Evolutionary conservation across 2,797 vertebrate species (phyloP).

Genomic region (Sandelia bainsii): DNA sequence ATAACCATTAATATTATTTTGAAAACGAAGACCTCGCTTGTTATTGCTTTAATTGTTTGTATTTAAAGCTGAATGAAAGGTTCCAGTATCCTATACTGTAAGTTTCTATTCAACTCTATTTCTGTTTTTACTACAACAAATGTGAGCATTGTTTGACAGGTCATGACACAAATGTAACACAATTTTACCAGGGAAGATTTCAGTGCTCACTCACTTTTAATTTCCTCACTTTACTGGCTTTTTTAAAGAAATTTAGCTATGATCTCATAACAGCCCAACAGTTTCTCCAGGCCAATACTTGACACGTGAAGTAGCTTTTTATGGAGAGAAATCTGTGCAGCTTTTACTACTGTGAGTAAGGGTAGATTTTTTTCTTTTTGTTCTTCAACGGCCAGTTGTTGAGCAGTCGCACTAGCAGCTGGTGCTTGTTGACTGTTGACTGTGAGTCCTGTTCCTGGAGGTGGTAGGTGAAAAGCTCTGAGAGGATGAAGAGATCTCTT

Average conservation of each 20-base stretch:
- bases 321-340: conserved; percentile 47
- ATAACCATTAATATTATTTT: conserved; percentile 18
- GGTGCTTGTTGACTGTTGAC: conserved; percentile 64
- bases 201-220: too few relatives aligned
- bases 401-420: conserved; percentile 64
- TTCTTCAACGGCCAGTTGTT: conserved; percentile 58
- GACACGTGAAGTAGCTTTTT: conserved; percentile 47
- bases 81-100: conserved; percentile 27
- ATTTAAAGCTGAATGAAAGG: conserved; percentile 26
- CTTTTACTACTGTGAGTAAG: conserved; percentile 48
- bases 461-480: conserved; percentile 37
- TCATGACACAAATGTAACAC: conserved; percentile 16
- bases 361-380: background rate
- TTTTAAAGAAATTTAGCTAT: background rate
- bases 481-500: conserved; percentile 62
- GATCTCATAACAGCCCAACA: conserved; percentile 3
- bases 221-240: background rate
- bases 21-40: conserved; percentile 18
- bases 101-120: background rate
- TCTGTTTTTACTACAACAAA: conserved; percentile 29
- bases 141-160: conserved; percentile 33
- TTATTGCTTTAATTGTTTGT: background rate
- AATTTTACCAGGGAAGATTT: conserved; percentile 16
- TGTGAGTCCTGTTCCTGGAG: conserved; percentile 38
- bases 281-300: conserved; percentile 29